These are phyloP conservation scores for Crossaster papposus DNA, from an alignment of 53 echinoderm and acorn worm species.

Conservation along the genomic window DNA sequence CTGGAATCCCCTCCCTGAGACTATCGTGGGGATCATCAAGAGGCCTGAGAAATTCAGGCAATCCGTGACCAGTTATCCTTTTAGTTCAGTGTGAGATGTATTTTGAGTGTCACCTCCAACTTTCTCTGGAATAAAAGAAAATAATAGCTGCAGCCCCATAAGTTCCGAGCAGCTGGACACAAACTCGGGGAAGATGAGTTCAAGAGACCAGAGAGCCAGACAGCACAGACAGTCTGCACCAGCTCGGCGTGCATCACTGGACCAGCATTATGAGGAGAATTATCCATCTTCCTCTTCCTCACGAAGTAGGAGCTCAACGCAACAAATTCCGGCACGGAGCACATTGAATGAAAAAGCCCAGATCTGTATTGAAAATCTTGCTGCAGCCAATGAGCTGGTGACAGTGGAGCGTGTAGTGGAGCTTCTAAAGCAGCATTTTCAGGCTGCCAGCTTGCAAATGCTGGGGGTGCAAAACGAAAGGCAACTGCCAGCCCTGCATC, in stretches of 20 bases:
- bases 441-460: background rate
- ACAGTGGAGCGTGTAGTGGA: conserved; percentile 49
- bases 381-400: conserved; percentile 48
- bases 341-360: conserved; percentile 28
- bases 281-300: background rate
- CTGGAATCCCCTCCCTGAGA: background rate
- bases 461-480: conserved; percentile 25
- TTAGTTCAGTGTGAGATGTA: background rate
- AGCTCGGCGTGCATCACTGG: background rate
- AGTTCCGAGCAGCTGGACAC: background rate
- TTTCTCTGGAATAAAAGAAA: background rate
- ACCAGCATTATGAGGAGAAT: background rate
- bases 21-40: background rate
- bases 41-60: conserved; percentile 8
- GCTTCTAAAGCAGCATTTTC: conserved; percentile 54
- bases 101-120: background rate
- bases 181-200: background rate
- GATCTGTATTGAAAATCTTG: conserved; percentile 44
- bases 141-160: conserved; percentile 18
- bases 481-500: conserved; percentile 24
- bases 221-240: conserved; percentile 2
- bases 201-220: background rate
- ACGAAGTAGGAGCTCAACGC: background rate
- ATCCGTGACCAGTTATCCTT: background rate
- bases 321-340: background rate